These are phyloP conservation scores for Tinea semifulvella DNA, from an alignment of 2,888 invertebrate genomes.

Conservation along the genomic window DNA sequence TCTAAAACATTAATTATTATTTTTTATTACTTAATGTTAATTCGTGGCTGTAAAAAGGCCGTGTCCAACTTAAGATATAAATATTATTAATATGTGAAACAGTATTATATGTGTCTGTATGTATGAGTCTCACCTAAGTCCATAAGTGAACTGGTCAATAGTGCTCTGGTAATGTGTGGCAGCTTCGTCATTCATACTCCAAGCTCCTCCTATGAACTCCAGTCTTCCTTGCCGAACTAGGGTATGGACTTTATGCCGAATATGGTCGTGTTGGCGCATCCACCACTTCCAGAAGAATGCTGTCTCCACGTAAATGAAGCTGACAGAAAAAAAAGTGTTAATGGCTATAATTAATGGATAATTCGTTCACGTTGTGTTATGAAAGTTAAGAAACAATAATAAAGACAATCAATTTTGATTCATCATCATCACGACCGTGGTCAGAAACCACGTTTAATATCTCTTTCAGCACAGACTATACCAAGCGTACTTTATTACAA, in stretches of 20 bases:
- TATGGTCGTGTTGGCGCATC: constrained; percentile 70
- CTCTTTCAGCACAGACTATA: too few species aligned
- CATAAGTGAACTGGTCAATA: constrained; percentile 80
- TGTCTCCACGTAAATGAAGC: constrained; percentile 91
- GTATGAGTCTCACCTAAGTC: too few species aligned
- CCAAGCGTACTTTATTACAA: too few species aligned
- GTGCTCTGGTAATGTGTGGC: constrained; percentile 75
- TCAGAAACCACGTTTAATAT: too few species aligned
- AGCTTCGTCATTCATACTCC: constrained; percentile 88
- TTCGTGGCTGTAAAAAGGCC: too few species aligned
- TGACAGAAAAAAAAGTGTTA: constrained; percentile 27
- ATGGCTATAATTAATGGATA: background rate
- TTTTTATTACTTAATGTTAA: too few species aligned
- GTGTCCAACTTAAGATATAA: too few species aligned
- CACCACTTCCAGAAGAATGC: constrained; percentile 90
- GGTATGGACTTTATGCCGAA: constrained; percentile 66
- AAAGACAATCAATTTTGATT: too few species aligned
- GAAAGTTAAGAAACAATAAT: background rate
- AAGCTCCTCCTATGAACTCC: constrained; percentile 81
- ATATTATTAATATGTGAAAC: too few species aligned
- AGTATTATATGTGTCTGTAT: too few species aligned
- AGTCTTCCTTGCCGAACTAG: constrained; percentile 78
- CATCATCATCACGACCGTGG: too few species aligned
- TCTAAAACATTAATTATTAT: too few species aligned
- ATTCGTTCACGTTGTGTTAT: background rate